These are phyloP conservation scores for Chloromyia formosa DNA, from an alignment of 2,888 invertebrate species.

Conservation along the genomic window DNA sequence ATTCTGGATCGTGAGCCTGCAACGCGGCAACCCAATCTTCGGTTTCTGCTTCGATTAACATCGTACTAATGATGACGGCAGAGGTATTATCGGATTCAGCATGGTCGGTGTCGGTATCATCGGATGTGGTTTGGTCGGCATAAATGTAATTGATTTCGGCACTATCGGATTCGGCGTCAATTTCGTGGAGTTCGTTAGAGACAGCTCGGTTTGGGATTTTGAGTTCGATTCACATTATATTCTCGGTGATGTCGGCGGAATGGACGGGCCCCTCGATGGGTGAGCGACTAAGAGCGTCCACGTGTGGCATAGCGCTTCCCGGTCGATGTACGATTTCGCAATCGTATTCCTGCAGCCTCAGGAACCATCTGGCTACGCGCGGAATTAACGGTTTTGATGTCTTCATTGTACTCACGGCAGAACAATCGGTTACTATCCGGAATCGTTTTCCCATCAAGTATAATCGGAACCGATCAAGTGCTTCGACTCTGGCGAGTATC, in stretches of 20 bases:
- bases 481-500: constrained; percentile 48
- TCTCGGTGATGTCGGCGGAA: background rate
- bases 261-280: constrained; percentile 35
- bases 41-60: constrained; percentile 12
- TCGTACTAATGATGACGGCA: background rate
- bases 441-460: constrained; percentile 12
- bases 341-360: constrained; percentile 49
- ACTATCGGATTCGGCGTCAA: background rate
- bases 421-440: constrained; percentile 1
- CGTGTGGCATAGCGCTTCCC: constrained; percentile 48
- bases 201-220: background rate
- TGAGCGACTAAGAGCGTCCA: constrained; percentile 47
- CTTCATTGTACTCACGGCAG: background rate
- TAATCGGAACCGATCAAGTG: constrained; percentile 19
- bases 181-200: constrained; percentile 2
- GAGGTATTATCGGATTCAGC: background rate
- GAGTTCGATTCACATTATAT: constrained; percentile 11
- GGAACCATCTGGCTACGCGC: background rate
- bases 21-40: constrained; percentile 11
- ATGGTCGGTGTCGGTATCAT: constrained; percentile 2
- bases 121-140: background rate
- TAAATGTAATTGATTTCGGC: background rate
- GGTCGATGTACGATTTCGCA: constrained; percentile 50
- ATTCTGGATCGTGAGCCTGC: constrained; percentile 5
- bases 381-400: background rate